A percentile compares a stretch with the other conserved stretches of the same genome.
phyloP scores from a whole-genome alignment of 2,113 vertebrate species.

The Trochalopteron elliotii region DNA sequence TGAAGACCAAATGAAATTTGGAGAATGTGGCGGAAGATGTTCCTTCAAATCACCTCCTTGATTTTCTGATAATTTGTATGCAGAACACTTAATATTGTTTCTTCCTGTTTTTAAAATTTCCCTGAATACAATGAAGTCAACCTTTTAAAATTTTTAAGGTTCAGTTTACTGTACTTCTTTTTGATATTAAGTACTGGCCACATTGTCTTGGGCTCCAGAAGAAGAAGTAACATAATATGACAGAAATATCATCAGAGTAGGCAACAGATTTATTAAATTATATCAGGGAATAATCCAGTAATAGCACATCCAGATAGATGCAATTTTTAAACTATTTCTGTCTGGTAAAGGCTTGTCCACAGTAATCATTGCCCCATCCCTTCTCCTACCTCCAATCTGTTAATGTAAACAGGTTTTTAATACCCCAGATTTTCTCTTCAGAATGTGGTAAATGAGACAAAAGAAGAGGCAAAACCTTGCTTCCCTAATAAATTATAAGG shows the following conservation, averaged over 20 bases:
- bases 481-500: background rate
- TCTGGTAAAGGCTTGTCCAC: background rate
- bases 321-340: background rate
- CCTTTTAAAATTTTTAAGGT: background rate
- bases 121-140: background rate
- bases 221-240: background rate
- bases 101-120: background rate
- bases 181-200: background rate
- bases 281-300: background rate
- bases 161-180: background rate
- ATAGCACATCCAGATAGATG: background rate
- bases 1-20: background rate
- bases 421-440: background rate
- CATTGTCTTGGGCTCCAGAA: background rate
- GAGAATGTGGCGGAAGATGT: background rate
- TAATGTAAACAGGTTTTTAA: background rate
- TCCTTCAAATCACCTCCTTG: background rate
- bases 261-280: background rate
- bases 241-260: background rate
- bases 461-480: background rate
- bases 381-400: background rate
- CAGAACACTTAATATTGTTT: background rate
- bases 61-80: background rate
- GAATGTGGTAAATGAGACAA: background rate
- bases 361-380: background rate